Conservation (phyloP, 2,113 vertebrate species). For the Phaethornis superciliosus region DNA sequence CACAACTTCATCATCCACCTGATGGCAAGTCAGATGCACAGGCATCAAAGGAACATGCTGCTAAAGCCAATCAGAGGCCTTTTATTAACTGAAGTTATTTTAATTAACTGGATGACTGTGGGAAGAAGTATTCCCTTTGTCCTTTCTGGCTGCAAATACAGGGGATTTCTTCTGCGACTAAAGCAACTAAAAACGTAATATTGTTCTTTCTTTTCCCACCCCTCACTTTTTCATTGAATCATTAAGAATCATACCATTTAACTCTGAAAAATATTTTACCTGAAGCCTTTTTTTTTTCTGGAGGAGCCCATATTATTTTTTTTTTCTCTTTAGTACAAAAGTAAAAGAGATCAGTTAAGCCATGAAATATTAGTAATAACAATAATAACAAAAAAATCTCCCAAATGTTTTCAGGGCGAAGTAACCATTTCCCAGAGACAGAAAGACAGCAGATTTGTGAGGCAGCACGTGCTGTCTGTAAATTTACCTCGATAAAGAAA, state of each 20-base stretch:
- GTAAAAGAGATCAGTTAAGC: not conserved
- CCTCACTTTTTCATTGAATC: not conserved
- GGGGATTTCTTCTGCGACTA: not conserved
- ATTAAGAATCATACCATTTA: no score
- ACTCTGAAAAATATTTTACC: not conserved
- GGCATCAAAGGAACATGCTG: not conserved
- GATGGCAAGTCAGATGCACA: not conserved
- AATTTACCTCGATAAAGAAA: not conserved
- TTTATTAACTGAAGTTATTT: not conserved
- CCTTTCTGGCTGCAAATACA: not conserved
- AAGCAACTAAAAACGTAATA: not conserved
- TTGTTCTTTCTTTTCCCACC: not conserved
- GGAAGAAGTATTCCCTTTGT: not conserved
- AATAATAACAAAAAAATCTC: not conserved
- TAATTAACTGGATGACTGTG: no score
- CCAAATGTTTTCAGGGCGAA: not conserved
- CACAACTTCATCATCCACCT: accelerated
- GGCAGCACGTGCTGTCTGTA: not conserved
- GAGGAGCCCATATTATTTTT: no score
- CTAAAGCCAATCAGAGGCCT: not conserved
- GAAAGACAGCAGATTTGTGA: not conserved
- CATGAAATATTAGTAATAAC: not conserved
- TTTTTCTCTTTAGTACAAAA: not conserved
- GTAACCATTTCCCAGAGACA: accelerated
- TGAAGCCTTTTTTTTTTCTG: not conserved